phyloP scores from a whole-genome alignment of 2,888 invertebrate genomes.

The Platynereis dumerilii region DNA sequence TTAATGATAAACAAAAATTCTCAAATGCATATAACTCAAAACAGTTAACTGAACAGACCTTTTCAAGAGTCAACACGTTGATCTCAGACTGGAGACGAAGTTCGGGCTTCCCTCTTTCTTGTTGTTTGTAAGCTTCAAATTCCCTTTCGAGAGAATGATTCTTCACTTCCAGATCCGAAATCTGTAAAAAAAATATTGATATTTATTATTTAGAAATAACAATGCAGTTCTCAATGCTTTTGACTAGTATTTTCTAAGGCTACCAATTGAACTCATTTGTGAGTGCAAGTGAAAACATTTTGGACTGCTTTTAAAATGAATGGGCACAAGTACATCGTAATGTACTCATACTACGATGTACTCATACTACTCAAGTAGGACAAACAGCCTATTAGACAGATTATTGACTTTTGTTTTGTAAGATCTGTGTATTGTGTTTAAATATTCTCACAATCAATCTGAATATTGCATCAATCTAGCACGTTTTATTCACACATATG shows the following conservation, averaged over 20 bases:
- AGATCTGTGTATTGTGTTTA: no score
- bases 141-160: constrained; percentile 54
- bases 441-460: no score
- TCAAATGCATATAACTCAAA: neutral
- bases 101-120: constrained; percentile 59
- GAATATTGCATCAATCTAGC: neutral
- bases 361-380: no score
- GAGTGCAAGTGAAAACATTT: no score
- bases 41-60: constrained; percentile 44
- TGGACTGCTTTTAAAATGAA: no score
- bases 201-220: neutral
- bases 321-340: no score
- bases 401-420: no score
- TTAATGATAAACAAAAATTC: neutral
- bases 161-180: constrained; percentile 56
- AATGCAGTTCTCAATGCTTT: no score
- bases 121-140: constrained; percentile 56
- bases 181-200: constrained; percentile 36
- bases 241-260: no score
- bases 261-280: no score
- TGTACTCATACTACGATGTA: no score
- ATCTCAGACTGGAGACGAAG: constrained; percentile 63
- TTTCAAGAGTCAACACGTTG: constrained; percentile 61
- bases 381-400: no score
- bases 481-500: neutral